Evolutionary conservation across 2,797 vertebrate genomes (phyloP).

Genomic region (Bradypus variegatus): DNA sequence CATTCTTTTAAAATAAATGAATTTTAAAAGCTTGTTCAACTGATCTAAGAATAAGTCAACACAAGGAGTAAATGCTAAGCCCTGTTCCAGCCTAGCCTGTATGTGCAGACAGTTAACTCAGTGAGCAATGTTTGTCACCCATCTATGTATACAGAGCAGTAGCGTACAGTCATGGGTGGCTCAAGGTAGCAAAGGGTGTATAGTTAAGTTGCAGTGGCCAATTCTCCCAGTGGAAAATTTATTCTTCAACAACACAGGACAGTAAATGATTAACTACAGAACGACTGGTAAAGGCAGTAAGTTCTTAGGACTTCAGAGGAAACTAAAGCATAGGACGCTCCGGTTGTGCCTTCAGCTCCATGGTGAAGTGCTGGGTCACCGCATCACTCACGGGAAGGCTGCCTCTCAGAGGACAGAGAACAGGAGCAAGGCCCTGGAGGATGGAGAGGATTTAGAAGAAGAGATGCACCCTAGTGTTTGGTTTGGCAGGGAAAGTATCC

Average conservation of each 20-base stretch:
- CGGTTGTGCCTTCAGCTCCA: not conserved
- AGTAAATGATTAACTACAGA: not conserved
- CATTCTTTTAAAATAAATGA: not conserved
- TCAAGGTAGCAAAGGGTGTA: not conserved
- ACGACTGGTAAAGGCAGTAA: not conserved
- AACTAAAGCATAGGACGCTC: not conserved
- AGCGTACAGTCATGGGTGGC: not conserved
- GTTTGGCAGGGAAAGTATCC: not conserved
- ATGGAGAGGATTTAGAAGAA: not conserved
- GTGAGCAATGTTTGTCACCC: not conserved
- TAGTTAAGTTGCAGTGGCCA: not conserved
- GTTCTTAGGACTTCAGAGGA: not conserved
- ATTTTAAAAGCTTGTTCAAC: not conserved
- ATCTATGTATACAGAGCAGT: not conserved
- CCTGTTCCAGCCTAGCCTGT: not conserved
- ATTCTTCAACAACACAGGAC: not conserved
- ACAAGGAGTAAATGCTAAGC: not conserved
- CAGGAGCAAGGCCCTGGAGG: not conserved
- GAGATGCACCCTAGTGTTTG: not conserved
- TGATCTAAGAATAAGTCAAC: not conserved
- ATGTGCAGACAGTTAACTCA: not conserved
- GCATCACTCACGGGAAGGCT: not conserved
- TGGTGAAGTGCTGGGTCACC: too few relatives aligned
- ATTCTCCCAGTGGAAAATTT: not conserved
- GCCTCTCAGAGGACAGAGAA: not conserved